A percentile compares a stretch with the other conserved stretches of the same genome.
Evolutionary conservation across 2,113 vertebrate genomes (phyloP).

Genomic region (Lates calcarifer): DNA sequence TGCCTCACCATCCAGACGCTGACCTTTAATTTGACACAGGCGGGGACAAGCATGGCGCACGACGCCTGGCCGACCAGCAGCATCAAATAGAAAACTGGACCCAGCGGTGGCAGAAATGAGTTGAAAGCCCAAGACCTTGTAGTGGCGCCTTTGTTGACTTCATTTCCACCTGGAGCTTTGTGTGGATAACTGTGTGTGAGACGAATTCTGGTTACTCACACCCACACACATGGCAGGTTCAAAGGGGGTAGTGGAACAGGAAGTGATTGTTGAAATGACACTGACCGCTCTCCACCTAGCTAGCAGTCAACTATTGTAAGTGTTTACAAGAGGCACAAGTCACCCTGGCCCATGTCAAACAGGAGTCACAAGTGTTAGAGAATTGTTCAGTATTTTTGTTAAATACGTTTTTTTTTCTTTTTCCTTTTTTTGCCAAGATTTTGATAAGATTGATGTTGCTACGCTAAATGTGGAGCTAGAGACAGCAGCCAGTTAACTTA

Average conservation of each 20-base stretch:
- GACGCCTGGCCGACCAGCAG: slow-evolving; percentile 38
- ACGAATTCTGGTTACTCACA: slow-evolving; percentile 28
- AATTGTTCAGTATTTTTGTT: not conserved
- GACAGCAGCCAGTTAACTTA: not conserved
- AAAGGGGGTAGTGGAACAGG: slow-evolving; percentile 24
- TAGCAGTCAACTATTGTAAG: slow-evolving; percentile 12
- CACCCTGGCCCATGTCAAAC: not conserved
- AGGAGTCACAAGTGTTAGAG: not conserved
- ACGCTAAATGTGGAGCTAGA: not conserved
- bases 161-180: slow-evolving; percentile 62
- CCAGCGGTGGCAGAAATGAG: slow-evolving; percentile 43
- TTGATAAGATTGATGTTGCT: not conserved
- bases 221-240: slow-evolving; percentile 15
- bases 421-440: not conserved
- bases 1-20: slow-evolving; percentile 77
- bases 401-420: not conserved
- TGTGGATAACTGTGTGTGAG: slow-evolving; percentile 47
- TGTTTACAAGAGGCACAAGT: slow-evolving; percentile 17
- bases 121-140: slow-evolving; percentile 59
- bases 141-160: slow-evolving; percentile 50
- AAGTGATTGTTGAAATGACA: slow-evolving; percentile 27
- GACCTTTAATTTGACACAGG: slow-evolving; percentile 80
- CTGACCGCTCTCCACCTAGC: slow-evolving; percentile 12
- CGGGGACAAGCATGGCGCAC: slow-evolving; percentile 55
- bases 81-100: slow-evolving; percentile 66